Percentiles rank a stretch among this genome's conserved stretches.
phyloP scores from a whole-genome alignment of 2,113 vertebrate species.

The Oryzias curvinotus region DNA sequence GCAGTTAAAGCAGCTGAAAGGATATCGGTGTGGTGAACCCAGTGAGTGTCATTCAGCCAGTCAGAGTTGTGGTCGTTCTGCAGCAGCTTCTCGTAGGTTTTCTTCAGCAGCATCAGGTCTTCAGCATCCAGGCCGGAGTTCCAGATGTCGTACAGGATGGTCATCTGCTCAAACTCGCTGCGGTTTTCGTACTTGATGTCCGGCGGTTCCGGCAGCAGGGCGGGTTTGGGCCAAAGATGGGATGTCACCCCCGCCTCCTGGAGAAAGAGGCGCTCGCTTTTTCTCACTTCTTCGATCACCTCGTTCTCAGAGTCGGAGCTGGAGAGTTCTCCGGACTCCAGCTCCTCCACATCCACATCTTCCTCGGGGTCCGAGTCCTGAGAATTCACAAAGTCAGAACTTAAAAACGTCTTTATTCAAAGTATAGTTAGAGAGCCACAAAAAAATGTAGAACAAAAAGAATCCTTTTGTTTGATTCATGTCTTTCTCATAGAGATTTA shows the following conservation, averaged over 20 bases:
- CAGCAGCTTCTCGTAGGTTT: conserved; percentile 86
- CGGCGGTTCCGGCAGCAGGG: conserved; percentile 5
- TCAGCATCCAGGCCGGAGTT: conserved; percentile 87
- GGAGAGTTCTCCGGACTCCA: conserved; percentile 79
- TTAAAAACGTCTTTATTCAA: neutral
- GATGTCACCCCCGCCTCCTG: conserved; percentile 75
- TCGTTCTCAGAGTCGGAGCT: conserved; percentile 78
- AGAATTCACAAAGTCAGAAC: neutral
- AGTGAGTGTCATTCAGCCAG: conserved; percentile 95
- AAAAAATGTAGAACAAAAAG: too few species aligned
- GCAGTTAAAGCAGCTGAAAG: conserved; percentile 48
- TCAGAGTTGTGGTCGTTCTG: conserved; percentile 86
- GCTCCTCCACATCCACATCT: conserved; percentile 80
- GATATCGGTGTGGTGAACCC: conserved; percentile 94
- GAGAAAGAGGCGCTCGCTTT: conserved; percentile 79
- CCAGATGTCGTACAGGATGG: conserved; percentile 95
- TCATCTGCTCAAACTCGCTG: conserved; percentile 95
- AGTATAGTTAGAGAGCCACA: too few species aligned
- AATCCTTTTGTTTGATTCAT: too few species aligned
- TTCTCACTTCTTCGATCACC: conserved; percentile 75
- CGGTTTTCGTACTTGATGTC: conserved; percentile 77
- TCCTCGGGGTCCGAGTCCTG: conserved; percentile 72
- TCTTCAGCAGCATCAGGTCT: conserved; percentile 82
- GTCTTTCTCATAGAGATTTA: too few species aligned
- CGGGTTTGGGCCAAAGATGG: conserved; percentile 58